Evolutionary conservation across 2,113 vertebrate genomes (phyloP).

Genomic region (Oncorhynchus clarkii): DNA sequence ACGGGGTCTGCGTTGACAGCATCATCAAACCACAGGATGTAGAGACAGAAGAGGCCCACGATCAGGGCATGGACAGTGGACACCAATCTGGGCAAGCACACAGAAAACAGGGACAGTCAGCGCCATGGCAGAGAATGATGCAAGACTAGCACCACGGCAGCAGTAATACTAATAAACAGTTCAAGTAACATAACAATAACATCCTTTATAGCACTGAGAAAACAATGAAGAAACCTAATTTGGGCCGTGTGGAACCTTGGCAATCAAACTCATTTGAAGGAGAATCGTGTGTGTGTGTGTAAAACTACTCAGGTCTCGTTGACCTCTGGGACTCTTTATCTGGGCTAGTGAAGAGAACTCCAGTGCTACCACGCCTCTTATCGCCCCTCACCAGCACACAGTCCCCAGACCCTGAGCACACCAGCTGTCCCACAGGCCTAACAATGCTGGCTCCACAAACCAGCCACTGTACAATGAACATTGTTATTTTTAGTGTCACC

Average conservation of each 20-base stretch:
- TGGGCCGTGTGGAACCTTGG: neutral
- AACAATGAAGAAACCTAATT: neutral
- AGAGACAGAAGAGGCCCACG: conserved; percentile 77
- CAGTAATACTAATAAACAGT: neutral
- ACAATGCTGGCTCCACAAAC: too few species aligned
- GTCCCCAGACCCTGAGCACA: too few species aligned
- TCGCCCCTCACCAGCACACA: conserved; percentile 14
- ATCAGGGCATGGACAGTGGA: conserved; percentile 77
- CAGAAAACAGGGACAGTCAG: neutral
- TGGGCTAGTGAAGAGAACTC: conserved; percentile 26
- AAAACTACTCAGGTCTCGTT: neutral
- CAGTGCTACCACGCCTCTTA: conserved; percentile 25
- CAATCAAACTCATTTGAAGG: neutral
- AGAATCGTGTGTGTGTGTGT: neutral
- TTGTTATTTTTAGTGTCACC: too few species aligned
- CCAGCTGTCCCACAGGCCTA: too few species aligned
- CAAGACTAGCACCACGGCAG: too few species aligned
- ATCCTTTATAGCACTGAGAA: neutral
- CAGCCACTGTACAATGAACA: too few species aligned
- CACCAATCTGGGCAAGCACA: conserved; percentile 61
- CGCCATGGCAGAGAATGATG: conserved; percentile 11
- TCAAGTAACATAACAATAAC: neutral
- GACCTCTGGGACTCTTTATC: conserved; percentile 50
- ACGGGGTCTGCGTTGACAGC: conserved; percentile 76
- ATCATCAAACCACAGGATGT: conserved; percentile 79